Evolutionary conservation across 64 coral and sea anemone genomes (phyloP), one percentile per base, ranked within the genome.

Genomic region (Trachythela sp.): DNA sequence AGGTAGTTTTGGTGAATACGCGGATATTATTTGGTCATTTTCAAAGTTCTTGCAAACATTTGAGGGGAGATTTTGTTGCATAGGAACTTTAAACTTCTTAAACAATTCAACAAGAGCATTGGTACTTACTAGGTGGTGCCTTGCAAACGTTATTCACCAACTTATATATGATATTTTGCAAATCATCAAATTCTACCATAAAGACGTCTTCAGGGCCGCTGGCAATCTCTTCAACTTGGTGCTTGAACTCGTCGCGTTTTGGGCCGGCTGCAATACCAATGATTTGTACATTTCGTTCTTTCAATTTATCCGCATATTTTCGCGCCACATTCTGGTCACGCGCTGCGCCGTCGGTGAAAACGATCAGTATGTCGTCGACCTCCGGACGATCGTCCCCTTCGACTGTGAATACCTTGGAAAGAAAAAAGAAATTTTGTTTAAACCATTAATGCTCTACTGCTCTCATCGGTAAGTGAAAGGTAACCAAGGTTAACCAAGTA

Each of bases 181-280:
- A 30, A 35, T 80, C 75, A 37, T 80, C 30, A 80, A 80, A 80
- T 13, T 80, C 75, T 34, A 80, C 75, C 75, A 80, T 80, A 2
- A 36, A 37, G 9, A 80, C 75, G 35, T 80, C 75, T 15, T 39
- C 37, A 35, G 31, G 33, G 20, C 37, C 35, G 30, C 75, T 80
- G 14, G 75, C 75, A 34, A 80, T 80, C 37, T 80, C 31, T 35
- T 37, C 75, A 5, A 80, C 31, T 30, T 80, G 32, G 30, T 36
- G 9, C 37, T 39, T 80, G 9, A 80, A 80, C 35, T 80, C 75
- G 10, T 36, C 7, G 13, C 75, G 75, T 38, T 80, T 30, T 2
- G 75, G 75, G 2, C 75, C 75, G 17, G 75, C 75, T 30, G 75
- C 75, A 80, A 80, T 80, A 10, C 2, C 75, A 18, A 80, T 80